Percentiles rank a stretch among this genome's conserved stretches.
These are phyloP conservation scores for Ostrea edulis DNA, from an alignment of 1,140 invertebrate species.

Conservation along the genomic window DNA sequence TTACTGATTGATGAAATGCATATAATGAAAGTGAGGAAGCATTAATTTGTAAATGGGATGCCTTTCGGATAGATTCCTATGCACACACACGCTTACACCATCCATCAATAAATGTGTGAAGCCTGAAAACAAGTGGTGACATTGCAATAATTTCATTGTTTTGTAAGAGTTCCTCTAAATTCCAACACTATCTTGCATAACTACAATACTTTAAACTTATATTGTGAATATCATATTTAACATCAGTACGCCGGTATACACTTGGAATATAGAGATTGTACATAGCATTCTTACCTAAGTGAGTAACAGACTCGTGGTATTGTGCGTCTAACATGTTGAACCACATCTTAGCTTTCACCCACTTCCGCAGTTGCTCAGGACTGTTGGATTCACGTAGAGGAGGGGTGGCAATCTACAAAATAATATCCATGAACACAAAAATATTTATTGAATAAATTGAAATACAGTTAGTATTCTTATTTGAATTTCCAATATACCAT, in stretches of 20 bases:
- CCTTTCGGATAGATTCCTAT: conserved; percentile 79
- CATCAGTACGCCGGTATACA: too few species aligned
- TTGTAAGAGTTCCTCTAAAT: too few species aligned
- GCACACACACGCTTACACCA: conserved; percentile 75
- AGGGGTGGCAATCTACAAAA: not conserved
- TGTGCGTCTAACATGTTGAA: conserved; percentile 80
- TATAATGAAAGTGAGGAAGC: conserved; percentile 80
- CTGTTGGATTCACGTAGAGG: not conserved
- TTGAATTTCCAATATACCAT: not conserved
- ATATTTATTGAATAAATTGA: not conserved
- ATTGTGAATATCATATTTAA: too few species aligned
- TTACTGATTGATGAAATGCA: conserved; percentile 64
- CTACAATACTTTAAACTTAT: too few species aligned
- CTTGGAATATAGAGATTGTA: too few species aligned
- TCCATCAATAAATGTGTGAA: conserved; percentile 80
- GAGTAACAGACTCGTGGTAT: conserved; percentile 78
- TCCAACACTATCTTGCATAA: too few species aligned
- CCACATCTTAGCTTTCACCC: conserved; percentile 81
- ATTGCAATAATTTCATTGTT: too few species aligned
- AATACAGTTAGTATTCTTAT: not conserved
- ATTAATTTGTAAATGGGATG: conserved; percentile 81
- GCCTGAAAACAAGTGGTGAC: conserved; percentile 53
- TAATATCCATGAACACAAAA: not conserved
- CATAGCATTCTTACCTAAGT: conserved; percentile 68
- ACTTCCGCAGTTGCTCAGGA: conserved; percentile 50